Percentiles rank a stretch among this genome's conserved stretches.
Evolutionary conservation across 2,888 invertebrate species (phyloP).

Genomic region (Piscicola geometra): DNA sequence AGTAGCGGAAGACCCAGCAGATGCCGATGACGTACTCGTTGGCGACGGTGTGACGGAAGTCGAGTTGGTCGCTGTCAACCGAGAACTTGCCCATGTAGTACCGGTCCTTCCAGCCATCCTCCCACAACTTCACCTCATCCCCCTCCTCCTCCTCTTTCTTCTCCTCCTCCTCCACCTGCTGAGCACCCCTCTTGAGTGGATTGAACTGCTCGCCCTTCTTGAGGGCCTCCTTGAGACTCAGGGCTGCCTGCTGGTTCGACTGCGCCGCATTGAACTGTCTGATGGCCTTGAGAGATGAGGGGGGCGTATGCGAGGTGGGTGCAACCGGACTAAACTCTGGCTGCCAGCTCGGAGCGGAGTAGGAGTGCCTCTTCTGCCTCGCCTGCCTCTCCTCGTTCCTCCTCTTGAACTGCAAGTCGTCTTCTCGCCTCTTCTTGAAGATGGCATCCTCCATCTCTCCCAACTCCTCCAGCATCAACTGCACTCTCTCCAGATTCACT

Average conservation of each 20-base stretch:
- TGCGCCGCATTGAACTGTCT: not conserved
- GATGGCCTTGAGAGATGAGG: not conserved
- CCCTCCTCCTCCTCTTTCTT: slow-evolving; percentile 67
- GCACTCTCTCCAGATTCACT: slow-evolving; percentile 85
- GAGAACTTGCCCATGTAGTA: slow-evolving; percentile 73
- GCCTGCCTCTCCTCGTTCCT: slow-evolving; percentile 63
- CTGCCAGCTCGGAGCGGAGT: slow-evolving; percentile 36
- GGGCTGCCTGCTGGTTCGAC: slow-evolving; percentile 48
- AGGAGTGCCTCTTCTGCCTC: slow-evolving; percentile 50
- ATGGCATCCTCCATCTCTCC: slow-evolving; percentile 94
- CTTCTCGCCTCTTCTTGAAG: slow-evolving; percentile 82
- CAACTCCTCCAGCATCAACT: slow-evolving; percentile 86
- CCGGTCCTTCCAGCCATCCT: slow-evolving; percentile 93
- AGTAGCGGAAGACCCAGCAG: slow-evolving; percentile 96
- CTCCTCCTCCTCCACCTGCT: slow-evolving; percentile 17
- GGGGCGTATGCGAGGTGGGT: slow-evolving; percentile 45
- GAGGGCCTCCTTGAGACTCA: slow-evolving; percentile 52
- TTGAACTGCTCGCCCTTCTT: not conserved
- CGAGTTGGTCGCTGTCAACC: slow-evolving; percentile 57
- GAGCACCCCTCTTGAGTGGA: not conserved
- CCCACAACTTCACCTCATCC: slow-evolving; percentile 79
- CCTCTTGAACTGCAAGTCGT: slow-evolving; percentile 71
- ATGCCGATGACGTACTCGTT: slow-evolving; percentile 89
- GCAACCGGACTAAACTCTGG: slow-evolving; percentile 71
- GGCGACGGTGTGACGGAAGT: slow-evolving; percentile 84